Evolutionary conservation across 2,113 vertebrate genomes (phyloP).

Genomic region (Pungitius pungitius): DNA sequence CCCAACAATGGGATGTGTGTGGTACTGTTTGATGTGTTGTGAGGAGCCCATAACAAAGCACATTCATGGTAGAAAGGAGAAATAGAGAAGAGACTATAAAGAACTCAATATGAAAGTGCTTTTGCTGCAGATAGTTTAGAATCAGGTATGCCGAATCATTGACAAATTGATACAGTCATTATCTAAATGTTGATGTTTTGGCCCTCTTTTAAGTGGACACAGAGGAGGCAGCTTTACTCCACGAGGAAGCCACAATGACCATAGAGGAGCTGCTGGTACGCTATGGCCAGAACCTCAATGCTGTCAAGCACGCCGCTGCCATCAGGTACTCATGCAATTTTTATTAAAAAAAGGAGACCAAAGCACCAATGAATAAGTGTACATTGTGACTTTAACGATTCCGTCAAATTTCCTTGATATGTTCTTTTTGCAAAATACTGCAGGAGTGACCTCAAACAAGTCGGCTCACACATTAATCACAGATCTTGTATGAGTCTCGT

Average conservation of each 20-base stretch:
- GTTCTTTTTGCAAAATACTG: background rate
- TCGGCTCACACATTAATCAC: background rate
- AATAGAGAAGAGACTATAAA: too few relatives aligned
- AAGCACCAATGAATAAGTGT: background rate
- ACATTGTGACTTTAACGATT: background rate
- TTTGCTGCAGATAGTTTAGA: background rate
- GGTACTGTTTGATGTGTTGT: background rate
- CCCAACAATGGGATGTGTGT: background rate
- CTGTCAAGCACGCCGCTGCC: conserved; percentile 82
- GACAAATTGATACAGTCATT: too few relatives aligned
- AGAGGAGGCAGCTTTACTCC: conserved; percentile 94
- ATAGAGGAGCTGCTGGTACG: conserved; percentile 96
- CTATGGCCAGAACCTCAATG: conserved; percentile 91
- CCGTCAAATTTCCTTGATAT: background rate
- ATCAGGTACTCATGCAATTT: conserved; percentile 51
- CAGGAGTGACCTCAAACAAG: background rate
- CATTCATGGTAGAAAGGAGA: background rate
- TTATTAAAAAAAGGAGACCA: background rate
- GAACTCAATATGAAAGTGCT: background rate
- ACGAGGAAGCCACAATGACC: conserved; percentile 98
- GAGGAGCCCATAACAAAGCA: background rate
- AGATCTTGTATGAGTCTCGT: background rate
- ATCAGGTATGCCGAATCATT: background rate
- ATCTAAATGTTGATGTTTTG: conserved; percentile 4
- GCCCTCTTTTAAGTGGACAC: conserved; percentile 87